phyloP scores from a whole-genome alignment of 2,797 vertebrate genomes.

The Chloroceryle amazona region DNA sequence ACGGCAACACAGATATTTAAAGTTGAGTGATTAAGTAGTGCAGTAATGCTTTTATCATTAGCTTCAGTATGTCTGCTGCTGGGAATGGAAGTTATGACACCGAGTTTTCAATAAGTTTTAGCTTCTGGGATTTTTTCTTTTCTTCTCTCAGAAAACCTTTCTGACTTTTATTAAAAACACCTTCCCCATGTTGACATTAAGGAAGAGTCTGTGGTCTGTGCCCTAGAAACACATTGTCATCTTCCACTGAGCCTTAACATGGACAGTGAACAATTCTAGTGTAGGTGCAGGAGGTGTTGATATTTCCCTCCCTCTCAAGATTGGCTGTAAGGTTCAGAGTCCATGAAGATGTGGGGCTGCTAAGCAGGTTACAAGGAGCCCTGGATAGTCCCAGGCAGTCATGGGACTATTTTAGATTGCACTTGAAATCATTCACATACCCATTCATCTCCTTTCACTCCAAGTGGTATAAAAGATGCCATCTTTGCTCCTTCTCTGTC shows the following conservation, averaged over 20 bases:
- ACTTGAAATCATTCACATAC: not conserved
- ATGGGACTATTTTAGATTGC: not conserved
- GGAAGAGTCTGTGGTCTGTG: not conserved
- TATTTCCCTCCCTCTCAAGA: not conserved
- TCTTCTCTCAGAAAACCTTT: not conserved
- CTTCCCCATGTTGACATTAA: not conserved
- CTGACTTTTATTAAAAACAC: not conserved
- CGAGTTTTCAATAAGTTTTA: slow-evolving; percentile 26
- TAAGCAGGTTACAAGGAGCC: not conserved
- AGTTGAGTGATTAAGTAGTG: slow-evolving; percentile 78
- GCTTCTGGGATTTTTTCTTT: not conserved
- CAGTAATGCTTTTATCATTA: slow-evolving; percentile 73
- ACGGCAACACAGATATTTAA: slow-evolving; percentile 71
- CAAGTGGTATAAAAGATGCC: not conserved
- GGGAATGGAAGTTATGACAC: slow-evolving; percentile 20
- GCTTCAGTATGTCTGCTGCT: slow-evolving; percentile 12
- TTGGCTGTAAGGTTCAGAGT: not conserved
- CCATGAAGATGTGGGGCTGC: not conserved
- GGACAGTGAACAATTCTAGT: not conserved
- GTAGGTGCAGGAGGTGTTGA: not conserved
- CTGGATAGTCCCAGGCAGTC: not conserved
- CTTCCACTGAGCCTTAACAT: not conserved
- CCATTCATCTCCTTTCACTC: not conserved
- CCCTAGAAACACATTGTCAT: not conserved
- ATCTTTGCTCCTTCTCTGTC: not conserved